phyloP scores from a whole-genome alignment of 2,113 vertebrate genomes.

The Scartelaos histophorus region DNA sequence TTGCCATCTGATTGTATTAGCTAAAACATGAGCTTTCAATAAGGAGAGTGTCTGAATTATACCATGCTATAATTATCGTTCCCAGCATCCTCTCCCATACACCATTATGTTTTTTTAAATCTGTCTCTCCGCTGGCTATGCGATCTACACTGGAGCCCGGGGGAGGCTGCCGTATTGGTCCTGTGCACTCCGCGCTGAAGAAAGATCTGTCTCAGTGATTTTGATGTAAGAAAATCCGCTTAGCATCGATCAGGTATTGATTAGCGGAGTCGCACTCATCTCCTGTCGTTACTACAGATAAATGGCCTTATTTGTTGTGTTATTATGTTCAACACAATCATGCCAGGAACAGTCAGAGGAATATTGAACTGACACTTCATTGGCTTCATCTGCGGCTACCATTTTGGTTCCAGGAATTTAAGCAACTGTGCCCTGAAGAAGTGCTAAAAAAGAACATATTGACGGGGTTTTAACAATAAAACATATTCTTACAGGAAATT shows the following conservation, averaged over 20 bases:
- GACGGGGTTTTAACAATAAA: constrained; percentile 41
- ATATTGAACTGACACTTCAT: constrained; percentile 75
- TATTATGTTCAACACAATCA: constrained; percentile 79
- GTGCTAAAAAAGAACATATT: constrained; percentile 29
- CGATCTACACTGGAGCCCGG: constrained; percentile 44
- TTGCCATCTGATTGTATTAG: constrained; percentile 62
- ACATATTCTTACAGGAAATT: constrained; percentile 24
- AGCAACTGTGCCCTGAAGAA: constrained; percentile 24
- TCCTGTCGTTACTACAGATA: constrained; percentile 74
- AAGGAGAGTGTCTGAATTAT: constrained; percentile 47
- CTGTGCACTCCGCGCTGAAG: constrained; percentile 63
- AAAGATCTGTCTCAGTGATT: constrained; percentile 74
- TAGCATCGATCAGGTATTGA: constrained; percentile 74
- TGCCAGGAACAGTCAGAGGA: constrained; percentile 68
- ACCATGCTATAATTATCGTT: constrained; percentile 58
- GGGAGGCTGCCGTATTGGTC: constrained; percentile 64
- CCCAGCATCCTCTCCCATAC: constrained; percentile 55
- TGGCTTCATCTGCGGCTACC: constrained; percentile 54
- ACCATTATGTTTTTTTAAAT: constrained; percentile 37
- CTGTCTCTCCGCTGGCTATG: constrained; percentile 46
- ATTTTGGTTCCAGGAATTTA: constrained; percentile 64
- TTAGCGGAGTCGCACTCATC: constrained; percentile 65
- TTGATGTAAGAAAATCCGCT: constrained; percentile 78
- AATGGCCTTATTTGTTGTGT: constrained; percentile 78
- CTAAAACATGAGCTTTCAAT: constrained; percentile 51